Evolutionary conservation across 2,113 vertebrate genomes (phyloP).

Genomic region (Mandrillus leucophaeus): DNA sequence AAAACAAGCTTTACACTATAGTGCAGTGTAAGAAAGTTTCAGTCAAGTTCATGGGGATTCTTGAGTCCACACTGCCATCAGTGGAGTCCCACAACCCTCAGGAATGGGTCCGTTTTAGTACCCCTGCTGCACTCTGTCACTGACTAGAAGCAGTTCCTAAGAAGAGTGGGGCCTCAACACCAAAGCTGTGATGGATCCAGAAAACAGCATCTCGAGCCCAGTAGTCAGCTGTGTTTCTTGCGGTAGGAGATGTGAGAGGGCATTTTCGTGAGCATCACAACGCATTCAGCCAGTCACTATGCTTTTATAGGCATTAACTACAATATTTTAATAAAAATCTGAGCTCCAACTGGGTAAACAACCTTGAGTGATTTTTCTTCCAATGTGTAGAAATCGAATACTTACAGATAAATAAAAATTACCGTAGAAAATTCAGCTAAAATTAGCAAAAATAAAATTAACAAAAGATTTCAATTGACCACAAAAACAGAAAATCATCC

Average conservation of each 20-base stretch:
- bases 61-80: background rate
- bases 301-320: background rate
- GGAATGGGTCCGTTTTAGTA: background rate
- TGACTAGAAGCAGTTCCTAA: background rate
- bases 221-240: background rate
- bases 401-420: background rate
- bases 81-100: background rate
- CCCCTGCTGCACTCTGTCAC: background rate
- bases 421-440: background rate
- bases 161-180: background rate
- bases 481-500: slow-evolving; percentile 20
- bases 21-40: background rate
- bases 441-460: slow-evolving; percentile 24
- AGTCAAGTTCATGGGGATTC: background rate
- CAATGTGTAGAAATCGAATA: background rate
- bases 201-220: background rate
- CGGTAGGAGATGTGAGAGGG: background rate
- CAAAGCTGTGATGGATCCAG: background rate
- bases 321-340: background rate
- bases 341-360: background rate
- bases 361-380: background rate
- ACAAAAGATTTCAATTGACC: background rate
- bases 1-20: background rate
- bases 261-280: background rate
- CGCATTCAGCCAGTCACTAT: background rate